Base-by-base conservation (phyloP, 2,888 invertebrate species). In the Athalia rosae region DNA sequence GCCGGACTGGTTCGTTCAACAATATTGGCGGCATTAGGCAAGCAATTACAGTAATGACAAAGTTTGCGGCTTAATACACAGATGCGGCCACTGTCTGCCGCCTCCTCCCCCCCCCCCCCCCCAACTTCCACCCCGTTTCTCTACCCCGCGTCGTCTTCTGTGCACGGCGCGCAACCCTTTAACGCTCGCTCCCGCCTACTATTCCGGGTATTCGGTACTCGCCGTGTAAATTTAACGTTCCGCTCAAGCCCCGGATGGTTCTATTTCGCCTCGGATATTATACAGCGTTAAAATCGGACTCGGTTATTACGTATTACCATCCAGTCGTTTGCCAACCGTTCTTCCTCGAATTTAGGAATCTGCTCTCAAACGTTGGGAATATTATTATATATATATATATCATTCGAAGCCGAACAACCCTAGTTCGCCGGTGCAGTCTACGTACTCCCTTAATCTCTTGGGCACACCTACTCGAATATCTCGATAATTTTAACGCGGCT, bases 11-110 rank as follows among this genome's bases (percentile, higher is more conserved):
- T 74, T 28, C 28, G 28, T 28, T 74, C 6, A 74, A 59, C 73
- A 61, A 61, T 61, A 74, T 74, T 28, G 74, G 48, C 61, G 62
- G 74, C 61, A 79, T 79, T 79, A 78, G 78, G 77, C 79, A 79
- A 79, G 82, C 84, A 85, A 87, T 87, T 85, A 85, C 84, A 84
- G 83, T 83, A 84, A 85, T 83, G 84, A 82, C 83, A 80, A 86
- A 86, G 85, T 86, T 87, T 69, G 11, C 63, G 76, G 79, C 76
- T 83, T 84, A 82, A 84, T 84, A 81, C 80, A 80, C 78, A 82
- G 79, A 81, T 80, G 80, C 76, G 78, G 71, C 74, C 28, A 59
- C 58, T 13, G 59, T 71, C 59, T 67, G 50, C 66, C 11, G 43
- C n/a, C n/a, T n/a, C n/a, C n/a, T n/a, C n/a, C n/a, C n/a, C n/a